Evolutionary conservation across 2,888 invertebrate species (phyloP).

Genomic region (Tinea pellionella): DNA sequence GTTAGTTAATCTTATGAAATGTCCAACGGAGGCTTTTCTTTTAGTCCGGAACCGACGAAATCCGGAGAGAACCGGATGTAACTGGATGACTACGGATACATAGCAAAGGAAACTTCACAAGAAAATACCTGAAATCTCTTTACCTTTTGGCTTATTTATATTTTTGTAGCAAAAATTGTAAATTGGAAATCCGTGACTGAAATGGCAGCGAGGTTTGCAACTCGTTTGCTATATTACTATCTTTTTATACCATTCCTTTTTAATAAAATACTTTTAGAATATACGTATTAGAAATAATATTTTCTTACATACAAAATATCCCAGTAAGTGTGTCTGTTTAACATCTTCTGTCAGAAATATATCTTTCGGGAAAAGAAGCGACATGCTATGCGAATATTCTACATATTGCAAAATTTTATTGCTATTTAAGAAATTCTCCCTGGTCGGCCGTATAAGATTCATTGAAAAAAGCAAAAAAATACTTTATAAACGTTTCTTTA

Average conservation of each 20-base stretch:
- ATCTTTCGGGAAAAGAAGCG: too few species aligned
- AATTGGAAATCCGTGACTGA: conserved; percentile 10
- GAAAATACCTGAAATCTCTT: conserved; percentile 12
- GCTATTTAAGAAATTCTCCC: too few species aligned
- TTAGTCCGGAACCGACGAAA: conserved; percentile 12
- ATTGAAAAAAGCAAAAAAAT: too few species aligned
- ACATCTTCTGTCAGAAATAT: too few species aligned
- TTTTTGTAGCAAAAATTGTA: conserved; percentile 5
- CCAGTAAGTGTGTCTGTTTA: too few species aligned
- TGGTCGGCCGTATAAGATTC: too few species aligned
- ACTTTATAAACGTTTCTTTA: too few species aligned
- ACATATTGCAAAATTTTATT: too few species aligned
- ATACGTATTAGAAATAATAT: too few species aligned
- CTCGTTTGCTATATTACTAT: neutral
- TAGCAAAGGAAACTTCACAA: neutral
- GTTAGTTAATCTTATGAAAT: conserved; percentile 8
- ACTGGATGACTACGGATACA: conserved; percentile 11
- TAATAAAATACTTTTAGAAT: too few species aligned
- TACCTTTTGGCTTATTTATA: neutral
- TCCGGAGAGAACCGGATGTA: conserved; percentile 10
- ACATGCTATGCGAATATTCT: too few species aligned
- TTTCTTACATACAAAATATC: too few species aligned
- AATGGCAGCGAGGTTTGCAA: neutral
- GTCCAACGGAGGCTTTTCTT: conserved; percentile 12
- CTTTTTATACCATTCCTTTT: neutral